A percentile compares a stretch with the other conserved stretches of the same genome.
These are phyloP conservation scores for Tetanocera ferruginea DNA, from an alignment of 2,888 invertebrate genomes.

Conservation along the genomic window DNA sequence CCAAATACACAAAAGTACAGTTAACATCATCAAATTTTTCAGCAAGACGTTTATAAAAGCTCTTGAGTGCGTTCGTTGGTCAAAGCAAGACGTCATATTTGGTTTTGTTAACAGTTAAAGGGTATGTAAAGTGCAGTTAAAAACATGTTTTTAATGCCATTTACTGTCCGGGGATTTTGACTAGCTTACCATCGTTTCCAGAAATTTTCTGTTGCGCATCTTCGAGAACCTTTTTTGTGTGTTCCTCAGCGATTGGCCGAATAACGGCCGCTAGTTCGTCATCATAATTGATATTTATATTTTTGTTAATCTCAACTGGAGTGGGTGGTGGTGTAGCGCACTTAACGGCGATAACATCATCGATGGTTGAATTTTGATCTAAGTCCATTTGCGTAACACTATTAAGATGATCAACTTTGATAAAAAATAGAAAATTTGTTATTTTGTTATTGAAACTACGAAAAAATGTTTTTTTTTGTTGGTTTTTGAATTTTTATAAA, in stretches of 20 bases:
- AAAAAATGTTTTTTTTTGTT: too few species aligned
- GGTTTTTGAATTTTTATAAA: too few species aligned
- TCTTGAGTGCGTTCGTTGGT: too few species aligned
- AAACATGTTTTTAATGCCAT: background rate
- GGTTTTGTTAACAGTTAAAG: too few species aligned
- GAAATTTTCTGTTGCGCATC: constrained; percentile 48
- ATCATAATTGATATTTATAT: constrained; percentile 27
- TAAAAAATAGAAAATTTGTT: background rate
- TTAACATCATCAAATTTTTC: too few species aligned
- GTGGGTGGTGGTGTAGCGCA: constrained; percentile 49
- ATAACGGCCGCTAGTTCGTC: constrained; percentile 38
- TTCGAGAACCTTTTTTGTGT: constrained; percentile 46
- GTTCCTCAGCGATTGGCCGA: constrained; percentile 48
- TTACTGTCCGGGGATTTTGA: background rate
- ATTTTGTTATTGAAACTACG: too few species aligned
- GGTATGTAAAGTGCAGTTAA: too few species aligned
- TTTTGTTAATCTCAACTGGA: constrained; percentile 47
- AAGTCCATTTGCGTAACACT: background rate
- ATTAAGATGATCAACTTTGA: background rate
- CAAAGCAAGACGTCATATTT: too few species aligned
- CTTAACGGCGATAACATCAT: constrained; percentile 1
- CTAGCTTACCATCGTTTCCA: constrained; percentile 49
- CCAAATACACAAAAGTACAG: too few species aligned
- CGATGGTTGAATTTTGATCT: background rate
- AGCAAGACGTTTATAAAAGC: too few species aligned